These are phyloP conservation scores for Mormoops blainvillei DNA, from an alignment of 2,113 vertebrate genomes.

Conservation along the genomic window DNA sequence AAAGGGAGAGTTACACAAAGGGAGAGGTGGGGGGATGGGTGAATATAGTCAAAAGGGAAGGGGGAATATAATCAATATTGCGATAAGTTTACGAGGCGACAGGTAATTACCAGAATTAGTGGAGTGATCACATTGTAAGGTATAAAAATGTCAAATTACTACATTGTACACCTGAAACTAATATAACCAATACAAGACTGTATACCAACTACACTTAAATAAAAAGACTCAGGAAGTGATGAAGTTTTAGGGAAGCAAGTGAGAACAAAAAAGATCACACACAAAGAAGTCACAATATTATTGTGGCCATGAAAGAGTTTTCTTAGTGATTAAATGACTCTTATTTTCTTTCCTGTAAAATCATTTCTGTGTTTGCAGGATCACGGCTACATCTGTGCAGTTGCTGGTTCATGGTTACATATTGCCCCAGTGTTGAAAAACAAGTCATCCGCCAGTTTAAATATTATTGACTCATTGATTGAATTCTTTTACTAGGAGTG, in stretches of 20 bases:
- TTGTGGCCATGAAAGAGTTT: not conserved
- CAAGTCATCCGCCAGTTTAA: slow-evolving; percentile 59
- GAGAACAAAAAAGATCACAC: not conserved
- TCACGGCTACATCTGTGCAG: not conserved
- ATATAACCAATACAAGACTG: not conserved
- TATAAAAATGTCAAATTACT: not conserved
- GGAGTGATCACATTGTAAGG: not conserved
- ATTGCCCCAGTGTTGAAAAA: slow-evolving; percentile 46
- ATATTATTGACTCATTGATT: slow-evolving; percentile 64
- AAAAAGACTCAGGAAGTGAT: not conserved
- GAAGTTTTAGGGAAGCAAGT: not conserved
- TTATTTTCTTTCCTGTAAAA: slow-evolving; percentile 7
- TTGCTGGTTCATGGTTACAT: slow-evolving; percentile 14
- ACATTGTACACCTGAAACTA: not conserved
- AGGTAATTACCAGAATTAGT: not conserved
- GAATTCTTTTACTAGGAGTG: slow-evolving; percentile 47
- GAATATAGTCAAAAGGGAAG: not conserved
- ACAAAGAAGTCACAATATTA: not conserved
- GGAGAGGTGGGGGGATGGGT: not conserved
- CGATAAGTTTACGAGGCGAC: not conserved
- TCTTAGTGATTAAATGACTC: not conserved
- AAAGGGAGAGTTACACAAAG: not conserved
- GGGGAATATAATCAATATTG: not conserved
- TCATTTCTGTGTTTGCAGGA: slow-evolving; percentile 6
- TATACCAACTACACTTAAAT: not conserved